Evolutionary conservation across 2,797 vertebrate species (phyloP).

Genomic region (Schizothorax lantsangensis): DNA sequence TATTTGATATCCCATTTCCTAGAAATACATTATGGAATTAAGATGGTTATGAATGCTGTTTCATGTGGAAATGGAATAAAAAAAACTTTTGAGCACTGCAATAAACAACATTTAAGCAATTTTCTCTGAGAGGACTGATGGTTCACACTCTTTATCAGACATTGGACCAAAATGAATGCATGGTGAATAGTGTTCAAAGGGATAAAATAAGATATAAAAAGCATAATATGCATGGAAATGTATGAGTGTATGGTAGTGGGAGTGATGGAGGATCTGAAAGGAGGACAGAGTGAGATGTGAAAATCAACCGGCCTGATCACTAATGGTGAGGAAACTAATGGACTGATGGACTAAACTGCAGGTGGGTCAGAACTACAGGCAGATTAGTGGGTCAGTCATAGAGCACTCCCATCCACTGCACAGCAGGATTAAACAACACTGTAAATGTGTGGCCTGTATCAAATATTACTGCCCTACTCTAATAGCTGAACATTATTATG

Average conservation of each 20-base stretch:
- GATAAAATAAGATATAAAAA: constrained; percentile 5
- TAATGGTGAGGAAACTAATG: constrained; percentile 43
- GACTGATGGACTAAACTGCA: constrained; percentile 36
- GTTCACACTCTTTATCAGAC: background rate
- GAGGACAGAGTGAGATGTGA: constrained; percentile 9
- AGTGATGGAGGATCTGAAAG: constrained; percentile 17
- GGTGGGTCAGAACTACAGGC: constrained; percentile 26
- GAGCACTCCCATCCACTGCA: background rate
- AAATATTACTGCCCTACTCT: constrained; percentile 56
- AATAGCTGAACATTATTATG: constrained; percentile 48
- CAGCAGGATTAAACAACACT: constrained; percentile 39
- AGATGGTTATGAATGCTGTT: background rate
- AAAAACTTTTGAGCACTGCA: background rate
- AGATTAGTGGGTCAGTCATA: constrained; percentile 39
- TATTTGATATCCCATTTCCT: background rate
- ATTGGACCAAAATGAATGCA: background rate
- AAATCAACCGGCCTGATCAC: background rate
- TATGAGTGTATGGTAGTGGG: background rate
- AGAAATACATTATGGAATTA: background rate
- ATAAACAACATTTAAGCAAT: background rate
- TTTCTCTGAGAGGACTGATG: background rate
- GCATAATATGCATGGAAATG: background rate
- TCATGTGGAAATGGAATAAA: background rate
- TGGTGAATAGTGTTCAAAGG: background rate
- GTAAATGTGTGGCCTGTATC: constrained; percentile 53